Evolutionary conservation across 1,140 invertebrate genomes (phyloP).

Genomic region (Aphidius ervi): DNA sequence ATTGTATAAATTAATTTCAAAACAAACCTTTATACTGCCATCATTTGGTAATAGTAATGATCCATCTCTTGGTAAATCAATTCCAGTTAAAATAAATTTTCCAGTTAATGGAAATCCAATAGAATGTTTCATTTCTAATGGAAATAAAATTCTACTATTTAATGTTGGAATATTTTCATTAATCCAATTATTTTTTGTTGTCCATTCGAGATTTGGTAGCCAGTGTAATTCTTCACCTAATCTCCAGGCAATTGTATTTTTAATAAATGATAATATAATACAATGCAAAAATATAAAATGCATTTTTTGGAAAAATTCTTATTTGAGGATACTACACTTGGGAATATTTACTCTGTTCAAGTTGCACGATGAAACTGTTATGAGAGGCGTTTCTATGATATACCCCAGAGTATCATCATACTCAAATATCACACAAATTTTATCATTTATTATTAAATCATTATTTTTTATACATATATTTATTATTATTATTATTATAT

Average conservation of each 20-base stretch:
- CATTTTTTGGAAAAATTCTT: neutral
- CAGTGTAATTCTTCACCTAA: constrained; percentile 35
- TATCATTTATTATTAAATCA: too few species aligned
- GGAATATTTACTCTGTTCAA: neutral
- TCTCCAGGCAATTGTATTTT: constrained; percentile 8
- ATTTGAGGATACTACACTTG: neutral
- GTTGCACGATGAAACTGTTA: neutral
- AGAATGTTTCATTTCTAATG: constrained; percentile 37
- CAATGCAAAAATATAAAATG: constrained; percentile 1
- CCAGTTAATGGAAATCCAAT: constrained; percentile 32
- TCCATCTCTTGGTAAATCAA: constrained; percentile 43
- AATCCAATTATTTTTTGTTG: constrained; percentile 39
- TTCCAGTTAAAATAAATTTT: constrained; percentile 29
- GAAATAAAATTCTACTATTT: constrained; percentile 39
- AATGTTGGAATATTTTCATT: constrained; percentile 29
- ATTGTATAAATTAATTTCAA: neutral
- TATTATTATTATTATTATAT: too few species aligned
- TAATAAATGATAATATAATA: neutral
- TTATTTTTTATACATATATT: too few species aligned
- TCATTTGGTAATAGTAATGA: constrained; percentile 33
- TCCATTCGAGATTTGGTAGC: constrained; percentile 45
- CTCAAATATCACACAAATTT: too few species aligned
- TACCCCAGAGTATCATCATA: too few species aligned
- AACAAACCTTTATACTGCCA: constrained; percentile 37
- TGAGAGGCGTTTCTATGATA: constrained; percentile 1